Conservation (phyloP, 92 coral and sea anemone species). For the Anthopleura xanthogrammica region DNA sequence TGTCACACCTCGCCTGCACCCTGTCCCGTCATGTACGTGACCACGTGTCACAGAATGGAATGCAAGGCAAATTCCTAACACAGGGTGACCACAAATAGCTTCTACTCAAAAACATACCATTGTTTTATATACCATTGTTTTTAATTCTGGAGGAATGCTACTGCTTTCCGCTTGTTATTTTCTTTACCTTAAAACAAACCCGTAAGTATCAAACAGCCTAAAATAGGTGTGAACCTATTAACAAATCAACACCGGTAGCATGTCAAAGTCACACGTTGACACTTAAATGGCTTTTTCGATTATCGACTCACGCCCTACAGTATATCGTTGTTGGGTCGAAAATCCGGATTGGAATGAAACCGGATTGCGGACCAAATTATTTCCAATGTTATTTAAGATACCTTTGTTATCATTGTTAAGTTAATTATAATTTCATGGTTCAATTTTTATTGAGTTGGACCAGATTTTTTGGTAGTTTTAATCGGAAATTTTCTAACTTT, state of each 20-base stretch:
- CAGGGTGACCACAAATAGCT: too few relatives aligned
- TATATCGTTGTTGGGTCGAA: background rate
- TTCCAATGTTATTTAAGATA: background rate
- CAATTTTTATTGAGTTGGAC: background rate
- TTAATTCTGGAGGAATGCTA: background rate
- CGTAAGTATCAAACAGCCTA: background rate
- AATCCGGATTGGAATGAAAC: background rate
- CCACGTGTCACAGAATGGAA: too few relatives aligned
- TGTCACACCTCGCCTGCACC: too few relatives aligned
- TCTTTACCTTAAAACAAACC: background rate
- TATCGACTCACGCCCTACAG: background rate
- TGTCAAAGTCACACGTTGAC: constrained; percentile 4
- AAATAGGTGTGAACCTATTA: background rate
- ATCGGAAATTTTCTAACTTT: background rate
- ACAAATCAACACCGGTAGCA: background rate
- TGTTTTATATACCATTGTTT: too few relatives aligned
- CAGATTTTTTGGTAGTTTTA: background rate
- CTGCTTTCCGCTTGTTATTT: background rate
- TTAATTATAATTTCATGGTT: background rate
- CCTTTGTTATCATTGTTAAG: background rate
- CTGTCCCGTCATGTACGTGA: too few relatives aligned
- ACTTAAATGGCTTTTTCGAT: constrained; percentile 1
- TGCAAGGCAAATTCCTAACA: too few relatives aligned
- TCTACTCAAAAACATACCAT: too few relatives aligned
- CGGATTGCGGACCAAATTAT: background rate